Conservation (phyloP, 2,797 vertebrate species). For the Argentina silus region DNA sequence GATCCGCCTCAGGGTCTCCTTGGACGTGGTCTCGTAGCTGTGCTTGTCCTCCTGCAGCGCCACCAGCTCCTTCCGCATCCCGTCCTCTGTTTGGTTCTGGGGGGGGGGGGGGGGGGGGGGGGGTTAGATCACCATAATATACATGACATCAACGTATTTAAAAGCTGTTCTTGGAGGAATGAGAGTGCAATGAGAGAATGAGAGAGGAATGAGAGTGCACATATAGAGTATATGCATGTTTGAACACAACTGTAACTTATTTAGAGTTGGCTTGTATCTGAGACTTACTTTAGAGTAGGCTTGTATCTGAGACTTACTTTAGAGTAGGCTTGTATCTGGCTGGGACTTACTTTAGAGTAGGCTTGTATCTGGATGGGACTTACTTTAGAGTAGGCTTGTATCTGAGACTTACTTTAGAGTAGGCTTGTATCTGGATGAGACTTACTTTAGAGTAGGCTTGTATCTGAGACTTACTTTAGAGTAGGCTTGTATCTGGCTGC, state of each 20-base stretch:
- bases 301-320: slow-evolving; percentile 91
- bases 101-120: not conserved
- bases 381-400: too few relatives aligned
- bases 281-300: too few relatives aligned
- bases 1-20: slow-evolving; percentile 97
- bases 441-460: too few relatives aligned
- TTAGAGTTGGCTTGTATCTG: too few relatives aligned
- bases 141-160: not conserved
- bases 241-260: too few relatives aligned
- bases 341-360: too few relatives aligned
- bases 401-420: slow-evolving; percentile 92
- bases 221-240: too few relatives aligned
- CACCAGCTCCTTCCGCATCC: slow-evolving; percentile 94
- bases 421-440: slow-evolving; percentile 94
- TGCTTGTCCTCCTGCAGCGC: slow-evolving; percentile 98
- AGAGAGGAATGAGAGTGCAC: not conserved
- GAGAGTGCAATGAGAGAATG: not conserved
- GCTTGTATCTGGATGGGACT: too few relatives aligned
- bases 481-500: slow-evolving; percentile 95
- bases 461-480: slow-evolving; percentile 84
- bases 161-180: too few relatives aligned
- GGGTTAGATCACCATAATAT: too few relatives aligned
- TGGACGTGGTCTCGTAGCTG: slow-evolving; percentile 97
- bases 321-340: slow-evolving; percentile 95
- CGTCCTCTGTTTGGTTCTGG: slow-evolving; percentile 97